These are phyloP conservation scores for Dendrolimus kikuchii DNA, from an alignment of 1,140 invertebrate species.

Conservation along the genomic window DNA sequence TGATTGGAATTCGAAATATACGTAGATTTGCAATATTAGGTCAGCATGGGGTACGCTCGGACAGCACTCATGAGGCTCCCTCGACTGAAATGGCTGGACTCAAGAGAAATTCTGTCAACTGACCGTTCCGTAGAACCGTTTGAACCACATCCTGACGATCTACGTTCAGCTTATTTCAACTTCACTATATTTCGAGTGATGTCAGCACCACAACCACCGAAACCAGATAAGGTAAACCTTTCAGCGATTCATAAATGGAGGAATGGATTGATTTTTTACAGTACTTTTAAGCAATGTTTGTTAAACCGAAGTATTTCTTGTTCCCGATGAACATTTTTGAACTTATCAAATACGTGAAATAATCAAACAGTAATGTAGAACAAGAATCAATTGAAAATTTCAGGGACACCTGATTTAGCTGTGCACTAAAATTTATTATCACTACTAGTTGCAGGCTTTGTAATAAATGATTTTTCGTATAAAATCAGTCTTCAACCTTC, in stretches of 20 bases:
- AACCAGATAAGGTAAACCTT: constrained; percentile 45
- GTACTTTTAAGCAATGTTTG: no score
- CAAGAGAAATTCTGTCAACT: constrained; percentile 32
- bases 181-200: constrained; percentile 60
- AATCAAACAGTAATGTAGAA: no score
- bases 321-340: no score
- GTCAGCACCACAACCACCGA: constrained; percentile 50
- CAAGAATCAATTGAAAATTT: no score
- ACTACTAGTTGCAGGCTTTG: no score
- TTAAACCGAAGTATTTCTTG: no score
- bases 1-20: background rate
- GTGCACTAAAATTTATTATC: no score
- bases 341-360: no score
- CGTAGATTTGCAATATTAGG: no score
- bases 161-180: constrained; percentile 48
- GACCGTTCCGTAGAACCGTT: constrained; percentile 30
- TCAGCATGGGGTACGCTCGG: constrained; percentile 42
- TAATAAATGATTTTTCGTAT: no score
- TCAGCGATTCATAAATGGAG: background rate
- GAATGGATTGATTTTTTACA: background rate
- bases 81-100: constrained; percentile 45
- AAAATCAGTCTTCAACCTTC: no score
- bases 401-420: no score
- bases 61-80: constrained; percentile 31
- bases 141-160: constrained; percentile 51